phyloP scores from a whole-genome alignment of 2,797 vertebrate genomes.

The Intellagama lesueurii region DNA sequence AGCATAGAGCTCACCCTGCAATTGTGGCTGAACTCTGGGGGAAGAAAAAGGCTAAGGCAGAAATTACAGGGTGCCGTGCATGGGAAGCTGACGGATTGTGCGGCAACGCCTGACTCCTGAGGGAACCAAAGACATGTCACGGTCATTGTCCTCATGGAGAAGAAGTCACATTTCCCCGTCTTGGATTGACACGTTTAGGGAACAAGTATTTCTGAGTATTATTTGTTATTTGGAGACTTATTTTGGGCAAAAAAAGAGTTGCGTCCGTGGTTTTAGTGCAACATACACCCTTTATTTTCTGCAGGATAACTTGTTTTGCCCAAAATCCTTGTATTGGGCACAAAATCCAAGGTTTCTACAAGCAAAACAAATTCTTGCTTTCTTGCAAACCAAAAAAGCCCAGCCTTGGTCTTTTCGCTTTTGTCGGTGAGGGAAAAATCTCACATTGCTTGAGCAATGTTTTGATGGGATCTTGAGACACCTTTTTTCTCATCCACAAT shows the following conservation, averaged over 20 bases:
- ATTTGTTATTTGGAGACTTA: too few relatives aligned
- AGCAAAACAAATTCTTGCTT: background rate
- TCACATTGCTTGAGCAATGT: too few relatives aligned
- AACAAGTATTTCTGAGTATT: too few relatives aligned
- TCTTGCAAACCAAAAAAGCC: too few relatives aligned
- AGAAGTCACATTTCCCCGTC: background rate
- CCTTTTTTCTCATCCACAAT: too few relatives aligned
- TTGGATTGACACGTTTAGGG: background rate
- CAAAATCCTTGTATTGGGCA: too few relatives aligned
- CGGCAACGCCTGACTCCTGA: background rate
- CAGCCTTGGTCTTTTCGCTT: background rate
- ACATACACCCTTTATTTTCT: too few relatives aligned
- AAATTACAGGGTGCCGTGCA: background rate
- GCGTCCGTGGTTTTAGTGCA: too few relatives aligned
- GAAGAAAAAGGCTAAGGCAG: background rate
- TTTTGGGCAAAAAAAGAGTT: too few relatives aligned
- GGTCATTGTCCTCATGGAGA: background rate
- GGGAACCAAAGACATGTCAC: background rate
- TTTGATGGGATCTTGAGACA: too few relatives aligned
- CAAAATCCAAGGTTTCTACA: background rate
- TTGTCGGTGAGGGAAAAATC: too few relatives aligned
- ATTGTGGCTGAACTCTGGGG: background rate
- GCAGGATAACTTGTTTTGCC: too few relatives aligned
- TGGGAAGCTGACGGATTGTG: background rate
- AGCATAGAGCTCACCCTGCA: fast-evolving